phyloP scores from a whole-genome alignment of 2,797 vertebrate genomes.

The Girardinus metallicus region DNA sequence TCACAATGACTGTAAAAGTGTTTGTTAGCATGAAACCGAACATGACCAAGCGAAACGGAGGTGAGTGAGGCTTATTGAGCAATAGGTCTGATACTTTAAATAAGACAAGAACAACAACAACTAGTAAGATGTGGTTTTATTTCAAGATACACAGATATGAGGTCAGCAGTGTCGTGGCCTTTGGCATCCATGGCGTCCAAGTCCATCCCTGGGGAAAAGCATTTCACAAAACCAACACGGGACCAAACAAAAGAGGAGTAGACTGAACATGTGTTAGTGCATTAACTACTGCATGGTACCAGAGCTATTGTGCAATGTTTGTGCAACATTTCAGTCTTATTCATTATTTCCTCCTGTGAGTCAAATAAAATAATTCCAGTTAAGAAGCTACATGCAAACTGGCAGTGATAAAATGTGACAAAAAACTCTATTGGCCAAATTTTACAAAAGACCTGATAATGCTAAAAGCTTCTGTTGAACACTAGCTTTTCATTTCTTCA shows the following conservation, averaged over 20 bases:
- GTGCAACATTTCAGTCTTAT: background rate
- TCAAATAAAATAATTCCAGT: background rate
- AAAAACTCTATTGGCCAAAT: background rate
- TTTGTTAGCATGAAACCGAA: too few species aligned
- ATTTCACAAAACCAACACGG: background rate
- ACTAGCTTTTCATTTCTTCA: too few species aligned
- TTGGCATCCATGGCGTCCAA: too few species aligned
- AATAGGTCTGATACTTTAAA: too few species aligned
- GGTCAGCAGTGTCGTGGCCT: too few species aligned
- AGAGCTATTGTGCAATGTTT: background rate
- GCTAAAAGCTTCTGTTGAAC: background rate
- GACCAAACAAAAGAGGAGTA: background rate
- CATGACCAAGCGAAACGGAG: too few species aligned
- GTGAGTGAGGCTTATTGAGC: too few species aligned
- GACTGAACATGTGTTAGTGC: background rate
- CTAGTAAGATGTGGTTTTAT: too few species aligned
- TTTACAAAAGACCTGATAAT: background rate
- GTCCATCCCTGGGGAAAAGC: background rate
- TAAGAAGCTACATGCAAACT: background rate
- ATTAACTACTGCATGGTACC: background rate
- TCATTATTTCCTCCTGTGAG: background rate
- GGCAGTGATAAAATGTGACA: background rate
- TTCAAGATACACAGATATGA: too few species aligned
- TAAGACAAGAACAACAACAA: too few species aligned
- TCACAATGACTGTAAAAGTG: too few species aligned